Conservation (phyloP, 2,797 vertebrate species). For the Bryconaethiops microstoma region DNA sequence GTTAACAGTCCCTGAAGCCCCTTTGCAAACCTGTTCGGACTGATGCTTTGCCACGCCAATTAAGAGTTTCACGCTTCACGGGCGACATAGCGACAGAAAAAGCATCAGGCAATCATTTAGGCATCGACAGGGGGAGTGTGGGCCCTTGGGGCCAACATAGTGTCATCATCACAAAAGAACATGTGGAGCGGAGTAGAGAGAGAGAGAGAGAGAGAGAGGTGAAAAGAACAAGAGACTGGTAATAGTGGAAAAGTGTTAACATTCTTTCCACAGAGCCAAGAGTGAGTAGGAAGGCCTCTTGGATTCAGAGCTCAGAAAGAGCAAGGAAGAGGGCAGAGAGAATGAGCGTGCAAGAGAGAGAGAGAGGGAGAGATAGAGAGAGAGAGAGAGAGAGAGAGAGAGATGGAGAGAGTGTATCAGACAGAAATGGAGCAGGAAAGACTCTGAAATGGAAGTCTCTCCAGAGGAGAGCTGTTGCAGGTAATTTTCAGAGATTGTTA, state of each 20-base stretch:
- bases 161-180: constrained; percentile 13
- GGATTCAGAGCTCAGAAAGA: constrained; percentile 8
- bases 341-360: not conserved
- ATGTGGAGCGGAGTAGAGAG: constrained; percentile 2
- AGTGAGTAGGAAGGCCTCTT: not conserved
- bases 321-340: not conserved
- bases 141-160: constrained; percentile 1
- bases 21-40: constrained; percentile 34
- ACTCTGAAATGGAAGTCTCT: constrained; percentile 30
- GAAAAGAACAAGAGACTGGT: not conserved
- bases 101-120: constrained; percentile 58
- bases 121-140: not conserved
- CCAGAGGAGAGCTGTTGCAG: constrained; percentile 29
- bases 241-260: constrained; percentile 20
- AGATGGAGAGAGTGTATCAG: not conserved
- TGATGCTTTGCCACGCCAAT: constrained; percentile 66
- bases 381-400: not conserved
- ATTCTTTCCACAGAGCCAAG: constrained; percentile 4
- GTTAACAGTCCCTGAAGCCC: constrained; percentile 60
- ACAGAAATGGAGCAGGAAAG: constrained; percentile 3
- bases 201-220: not conserved
- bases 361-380: not conserved
- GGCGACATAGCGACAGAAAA: constrained; percentile 13
- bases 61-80: constrained; percentile 64
- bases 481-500: constrained; percentile 40